These are phyloP conservation scores for Plecotus auritus DNA, from an alignment of 2,113 vertebrate species.

Conservation along the genomic window DNA sequence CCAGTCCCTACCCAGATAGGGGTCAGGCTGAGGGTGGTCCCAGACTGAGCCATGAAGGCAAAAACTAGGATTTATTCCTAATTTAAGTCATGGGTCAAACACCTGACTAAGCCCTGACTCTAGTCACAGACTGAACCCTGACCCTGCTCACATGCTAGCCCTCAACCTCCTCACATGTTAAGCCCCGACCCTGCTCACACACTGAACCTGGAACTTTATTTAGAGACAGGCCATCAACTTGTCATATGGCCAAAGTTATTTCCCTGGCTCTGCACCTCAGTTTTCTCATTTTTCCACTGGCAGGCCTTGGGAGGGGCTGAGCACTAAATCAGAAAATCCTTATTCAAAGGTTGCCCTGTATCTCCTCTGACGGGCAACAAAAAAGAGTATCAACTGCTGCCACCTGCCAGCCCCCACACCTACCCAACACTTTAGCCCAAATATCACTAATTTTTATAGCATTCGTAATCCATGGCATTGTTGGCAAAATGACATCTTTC, in stretches of 20 bases:
- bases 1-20: not conserved
- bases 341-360: not conserved
- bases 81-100: not conserved
- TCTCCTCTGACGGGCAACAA: not conserved
- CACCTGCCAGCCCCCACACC: not conserved
- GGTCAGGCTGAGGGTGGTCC: not conserved
- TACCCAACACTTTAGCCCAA: not conserved
- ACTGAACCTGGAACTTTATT: not conserved
- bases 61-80: not conserved
- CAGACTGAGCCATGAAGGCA: not conserved
- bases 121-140: not conserved
- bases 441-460: constrained; percentile 73
- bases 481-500: constrained; percentile 73
- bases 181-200: not conserved
- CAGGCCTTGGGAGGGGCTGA: not conserved
- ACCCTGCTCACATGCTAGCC: not conserved
- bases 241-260: not conserved
- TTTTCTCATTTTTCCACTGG: not conserved
- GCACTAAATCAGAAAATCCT: not conserved
- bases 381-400: not conserved
- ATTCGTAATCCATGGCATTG: constrained; percentile 63
- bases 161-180: too few relatives aligned
- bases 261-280: not conserved
- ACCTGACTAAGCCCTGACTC: not conserved
- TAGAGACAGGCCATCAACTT: not conserved